phyloP scores from a whole-genome alignment of 1,140 invertebrate genomes.

The Melipona quadrifasciata region DNA sequence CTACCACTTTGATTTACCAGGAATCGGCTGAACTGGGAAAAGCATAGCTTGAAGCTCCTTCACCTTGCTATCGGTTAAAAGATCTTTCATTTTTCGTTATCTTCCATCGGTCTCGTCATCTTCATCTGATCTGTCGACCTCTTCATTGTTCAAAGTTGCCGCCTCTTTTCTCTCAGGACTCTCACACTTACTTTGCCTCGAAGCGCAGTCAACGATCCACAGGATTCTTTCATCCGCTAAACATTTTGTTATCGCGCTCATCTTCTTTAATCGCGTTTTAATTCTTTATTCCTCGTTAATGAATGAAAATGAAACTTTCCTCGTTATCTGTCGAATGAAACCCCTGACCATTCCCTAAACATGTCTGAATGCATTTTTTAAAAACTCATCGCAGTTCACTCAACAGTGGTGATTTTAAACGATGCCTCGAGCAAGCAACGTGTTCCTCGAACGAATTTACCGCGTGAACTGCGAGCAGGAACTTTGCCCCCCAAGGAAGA shows the following conservation, averaged over 20 bases:
- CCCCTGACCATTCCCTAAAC: not conserved
- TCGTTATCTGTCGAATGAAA: not conserved
- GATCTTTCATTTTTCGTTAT: slow-evolving; percentile 65
- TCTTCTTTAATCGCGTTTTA: not conserved
- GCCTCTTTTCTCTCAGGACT: not conserved
- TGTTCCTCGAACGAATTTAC: not conserved
- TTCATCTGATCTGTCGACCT: slow-evolving; percentile 13
- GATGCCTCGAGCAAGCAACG: not conserved
- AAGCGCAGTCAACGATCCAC: slow-evolving; percentile 7
- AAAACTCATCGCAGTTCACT: not conserved
- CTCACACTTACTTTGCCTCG: not conserved
- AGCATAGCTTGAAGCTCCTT: slow-evolving; percentile 84
- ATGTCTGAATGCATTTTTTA: not conserved
- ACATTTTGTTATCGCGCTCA: slow-evolving; percentile 31
- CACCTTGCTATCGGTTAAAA: slow-evolving; percentile 76
- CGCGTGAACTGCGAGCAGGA: slow-evolving; percentile 27
- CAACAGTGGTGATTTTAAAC: too few relatives aligned
- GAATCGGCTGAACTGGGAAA: slow-evolving; percentile 81
- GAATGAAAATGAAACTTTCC: not conserved
- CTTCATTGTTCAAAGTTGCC: not conserved
- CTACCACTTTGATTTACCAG: slow-evolving; percentile 67
- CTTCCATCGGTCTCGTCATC: slow-evolving; percentile 32
- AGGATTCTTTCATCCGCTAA: slow-evolving; percentile 7
- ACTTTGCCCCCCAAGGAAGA: slow-evolving; percentile 16
- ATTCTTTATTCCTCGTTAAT: not conserved